phyloP scores from a whole-genome alignment of 2,113 vertebrate genomes.

The Eulemur macaco region DNA sequence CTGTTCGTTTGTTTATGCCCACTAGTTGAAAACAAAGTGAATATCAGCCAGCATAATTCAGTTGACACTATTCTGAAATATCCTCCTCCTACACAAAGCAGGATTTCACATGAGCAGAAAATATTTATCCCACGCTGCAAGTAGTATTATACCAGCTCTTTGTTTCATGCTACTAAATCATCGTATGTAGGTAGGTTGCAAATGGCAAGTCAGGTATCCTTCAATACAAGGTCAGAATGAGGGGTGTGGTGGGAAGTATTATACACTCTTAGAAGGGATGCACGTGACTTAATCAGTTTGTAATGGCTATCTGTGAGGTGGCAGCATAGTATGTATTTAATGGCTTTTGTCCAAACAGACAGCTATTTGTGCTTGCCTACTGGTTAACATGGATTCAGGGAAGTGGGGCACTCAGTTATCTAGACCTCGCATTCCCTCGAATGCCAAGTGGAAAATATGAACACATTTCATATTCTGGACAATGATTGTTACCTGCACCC shows the following conservation, averaged over 20 bases:
- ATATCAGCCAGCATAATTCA: conserved; percentile 57
- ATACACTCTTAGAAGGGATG: not conserved
- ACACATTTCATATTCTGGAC: not conserved
- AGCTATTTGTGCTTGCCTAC: not conserved
- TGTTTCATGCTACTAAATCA: not conserved
- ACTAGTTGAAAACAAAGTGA: conserved; percentile 57
- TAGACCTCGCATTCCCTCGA: not conserved
- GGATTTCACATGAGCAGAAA: conserved; percentile 53
- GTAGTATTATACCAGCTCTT: not conserved
- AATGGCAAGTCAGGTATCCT: not conserved
- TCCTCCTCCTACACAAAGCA: conserved; percentile 20
- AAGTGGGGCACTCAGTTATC: not conserved
- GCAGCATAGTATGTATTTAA: not conserved
- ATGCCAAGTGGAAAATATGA: not conserved
- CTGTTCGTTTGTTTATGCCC: conserved; percentile 64
- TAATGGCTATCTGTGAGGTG: not conserved
- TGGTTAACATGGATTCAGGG: not conserved
- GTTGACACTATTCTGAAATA: conserved; percentile 63
- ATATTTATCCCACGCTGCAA: conserved; percentile 51
- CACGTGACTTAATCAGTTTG: not conserved
- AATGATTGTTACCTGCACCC: not conserved
- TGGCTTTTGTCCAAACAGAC: not conserved
- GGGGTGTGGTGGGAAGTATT: not conserved
- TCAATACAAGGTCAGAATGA: not conserved
- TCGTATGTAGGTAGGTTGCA: not conserved